Evolutionary conservation across 1,140 invertebrate species (phyloP).

Genomic region (Oreohelix idahoensis): DNA sequence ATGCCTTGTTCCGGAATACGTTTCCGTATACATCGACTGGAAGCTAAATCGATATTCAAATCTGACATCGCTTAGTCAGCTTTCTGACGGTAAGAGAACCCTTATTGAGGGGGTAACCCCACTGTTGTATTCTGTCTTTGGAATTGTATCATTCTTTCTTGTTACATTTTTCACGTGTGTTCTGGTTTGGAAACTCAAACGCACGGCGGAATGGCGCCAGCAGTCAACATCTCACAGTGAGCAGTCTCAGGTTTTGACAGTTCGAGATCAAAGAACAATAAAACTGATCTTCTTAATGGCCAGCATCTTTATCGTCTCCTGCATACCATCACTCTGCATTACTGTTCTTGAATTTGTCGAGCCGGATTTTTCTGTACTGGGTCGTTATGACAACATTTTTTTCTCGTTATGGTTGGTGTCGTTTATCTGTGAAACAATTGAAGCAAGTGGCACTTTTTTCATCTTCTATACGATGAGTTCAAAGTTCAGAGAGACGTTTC

Average conservation of each 20-base stretch:
- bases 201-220: background rate
- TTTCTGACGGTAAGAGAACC: background rate
- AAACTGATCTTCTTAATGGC: background rate
- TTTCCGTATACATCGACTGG: background rate
- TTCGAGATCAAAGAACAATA: background rate
- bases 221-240: background rate
- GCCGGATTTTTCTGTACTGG: background rate
- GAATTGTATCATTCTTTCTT: background rate
- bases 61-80: background rate
- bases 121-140: background rate
- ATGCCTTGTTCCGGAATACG: background rate
- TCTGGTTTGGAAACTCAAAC: background rate
- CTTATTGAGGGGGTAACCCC: background rate
- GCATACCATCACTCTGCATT: background rate
- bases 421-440: background rate
- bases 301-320: background rate
- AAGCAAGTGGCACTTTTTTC: conserved; percentile 7
- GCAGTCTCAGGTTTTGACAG: background rate
- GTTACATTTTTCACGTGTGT: background rate
- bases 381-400: background rate
- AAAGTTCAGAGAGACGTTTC: background rate
- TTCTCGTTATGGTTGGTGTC: background rate
- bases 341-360: background rate
- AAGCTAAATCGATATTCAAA: background rate
- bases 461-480: conserved; percentile 8